These are phyloP conservation scores for Lycopodina hypogea DNA, from an alignment of 37 sponge, comb jelly and placozoan genomes.

Conservation along the genomic window DNA sequence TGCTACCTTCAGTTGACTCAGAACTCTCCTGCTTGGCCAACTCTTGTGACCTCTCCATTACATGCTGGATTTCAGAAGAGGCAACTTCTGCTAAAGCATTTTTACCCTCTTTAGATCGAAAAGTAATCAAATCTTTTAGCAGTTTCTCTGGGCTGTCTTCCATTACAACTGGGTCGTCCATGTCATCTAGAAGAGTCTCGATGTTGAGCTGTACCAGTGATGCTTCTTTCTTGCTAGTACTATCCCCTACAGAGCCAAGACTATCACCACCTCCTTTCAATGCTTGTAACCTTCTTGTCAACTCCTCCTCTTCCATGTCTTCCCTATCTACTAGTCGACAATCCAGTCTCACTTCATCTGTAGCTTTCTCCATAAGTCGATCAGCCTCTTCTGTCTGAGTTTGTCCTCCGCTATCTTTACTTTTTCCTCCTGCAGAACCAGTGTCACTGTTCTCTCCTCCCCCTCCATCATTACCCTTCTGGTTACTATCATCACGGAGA, in stretches of 20 bases:
- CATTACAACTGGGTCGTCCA: conserved; percentile 15
- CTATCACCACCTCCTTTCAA: conserved; percentile 8
- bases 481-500: conserved; percentile 4
- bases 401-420: neutral
- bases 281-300: conserved; percentile 16
- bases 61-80: conserved; percentile 12
- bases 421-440: neutral
- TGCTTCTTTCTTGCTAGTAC: neutral
- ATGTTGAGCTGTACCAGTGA: neutral
- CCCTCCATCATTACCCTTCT: neutral
- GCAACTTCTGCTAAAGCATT: conserved; percentile 19
- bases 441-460: neutral
- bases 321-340: conserved; percentile 4
- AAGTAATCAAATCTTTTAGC: conserved; percentile 41
- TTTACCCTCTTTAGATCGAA: conserved; percentile 6
- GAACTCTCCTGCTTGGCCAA: conserved; percentile 19
- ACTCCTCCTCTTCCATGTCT: conserved; percentile 22
- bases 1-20: neutral
- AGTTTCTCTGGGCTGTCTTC: conserved; percentile 47
- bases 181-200: conserved; percentile 12
- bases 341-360: conserved; percentile 59
- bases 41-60: conserved; percentile 26
- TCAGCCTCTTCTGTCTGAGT: conserved; percentile 64
- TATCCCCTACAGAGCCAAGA: neutral
- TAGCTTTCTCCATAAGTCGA: conserved; percentile 52